Percentiles rank a stretch among this genome's conserved stretches.
phyloP scores from a whole-genome alignment of 2,797 vertebrate genomes.

The Argentina silus region DNA sequence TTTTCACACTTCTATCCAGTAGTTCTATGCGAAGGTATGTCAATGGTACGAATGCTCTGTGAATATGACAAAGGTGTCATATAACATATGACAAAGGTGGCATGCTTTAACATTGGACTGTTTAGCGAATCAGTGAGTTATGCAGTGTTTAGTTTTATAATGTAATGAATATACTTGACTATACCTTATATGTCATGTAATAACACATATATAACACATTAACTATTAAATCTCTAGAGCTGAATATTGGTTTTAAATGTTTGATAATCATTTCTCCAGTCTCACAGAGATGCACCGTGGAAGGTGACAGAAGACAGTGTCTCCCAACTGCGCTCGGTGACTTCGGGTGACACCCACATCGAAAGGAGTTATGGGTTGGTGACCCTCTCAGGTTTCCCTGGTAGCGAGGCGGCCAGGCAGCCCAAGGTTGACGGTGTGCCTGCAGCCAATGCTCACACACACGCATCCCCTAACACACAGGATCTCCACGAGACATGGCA shows the following conservation, averaged over 20 bases:
- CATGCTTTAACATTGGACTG: too few species aligned
- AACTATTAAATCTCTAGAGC: neutral
- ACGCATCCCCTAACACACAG: constrained; percentile 29
- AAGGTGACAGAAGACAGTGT: constrained; percentile 52
- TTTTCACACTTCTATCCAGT: constrained; percentile 40
- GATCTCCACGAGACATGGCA: constrained; percentile 38
- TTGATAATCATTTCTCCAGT: constrained; percentile 36
- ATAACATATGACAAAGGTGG: too few species aligned
- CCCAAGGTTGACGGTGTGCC: constrained; percentile 22
- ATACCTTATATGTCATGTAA: too few species aligned
- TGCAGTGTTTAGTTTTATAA: too few species aligned
- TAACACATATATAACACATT: too few species aligned
- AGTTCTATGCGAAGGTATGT: constrained; percentile 71
- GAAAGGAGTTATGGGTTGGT: constrained; percentile 32
- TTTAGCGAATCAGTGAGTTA: too few species aligned
- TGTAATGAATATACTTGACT: too few species aligned
- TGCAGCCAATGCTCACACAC: constrained; percentile 22
- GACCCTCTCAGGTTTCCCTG: constrained; percentile 49
- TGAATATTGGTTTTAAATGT: neutral
- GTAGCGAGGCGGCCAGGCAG: constrained; percentile 21
- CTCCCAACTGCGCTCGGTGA: constrained; percentile 21
- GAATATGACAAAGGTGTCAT: too few species aligned
- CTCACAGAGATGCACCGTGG: constrained; percentile 46
- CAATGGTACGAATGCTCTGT: constrained; percentile 3
- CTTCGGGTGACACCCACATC: constrained; percentile 35